Evolutionary conservation across 2,888 invertebrate genomes (phyloP).

Genomic region (Archips xylosteana): DNA sequence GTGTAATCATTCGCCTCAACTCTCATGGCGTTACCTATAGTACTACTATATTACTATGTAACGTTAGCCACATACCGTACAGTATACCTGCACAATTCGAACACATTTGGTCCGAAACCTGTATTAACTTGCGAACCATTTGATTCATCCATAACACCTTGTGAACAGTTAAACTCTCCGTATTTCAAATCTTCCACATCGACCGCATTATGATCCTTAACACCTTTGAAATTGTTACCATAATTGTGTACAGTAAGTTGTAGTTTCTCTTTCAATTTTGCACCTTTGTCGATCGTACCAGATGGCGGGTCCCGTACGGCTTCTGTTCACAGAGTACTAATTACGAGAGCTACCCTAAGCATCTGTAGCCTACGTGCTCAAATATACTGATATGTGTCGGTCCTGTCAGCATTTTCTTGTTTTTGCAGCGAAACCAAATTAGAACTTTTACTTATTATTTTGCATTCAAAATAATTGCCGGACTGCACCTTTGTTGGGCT

Average conservation of each 20-base stretch:
- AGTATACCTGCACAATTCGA: conserved; percentile 8
- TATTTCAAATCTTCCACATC: not conserved
- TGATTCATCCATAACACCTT: conserved; percentile 29
- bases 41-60: too few relatives aligned
- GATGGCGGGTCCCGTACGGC: conserved; percentile 67
- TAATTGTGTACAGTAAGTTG: conserved; percentile 53
- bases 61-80: not conserved
- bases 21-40: too few relatives aligned
- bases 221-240: not conserved
- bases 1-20: too few relatives aligned
- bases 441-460: too few relatives aligned
- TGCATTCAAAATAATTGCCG: too few relatives aligned
- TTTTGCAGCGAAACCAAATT: too few relatives aligned
- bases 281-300: conserved; percentile 72
- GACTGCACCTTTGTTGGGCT: too few relatives aligned
- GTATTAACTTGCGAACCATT: conserved; percentile 26
- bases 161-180: conserved; percentile 27
- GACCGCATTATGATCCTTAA: not conserved
- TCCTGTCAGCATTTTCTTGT: too few relatives aligned
- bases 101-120: conserved; percentile 19
- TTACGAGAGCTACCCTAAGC: too few relatives aligned
- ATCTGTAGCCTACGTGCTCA: too few relatives aligned
- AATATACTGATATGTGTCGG: too few relatives aligned
- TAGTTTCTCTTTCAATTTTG: conserved; percentile 65
- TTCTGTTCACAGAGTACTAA: conserved; percentile 52